Evolutionary conservation across 2,797 vertebrate species (phyloP).

Genomic region (Pampus argenteus): DNA sequence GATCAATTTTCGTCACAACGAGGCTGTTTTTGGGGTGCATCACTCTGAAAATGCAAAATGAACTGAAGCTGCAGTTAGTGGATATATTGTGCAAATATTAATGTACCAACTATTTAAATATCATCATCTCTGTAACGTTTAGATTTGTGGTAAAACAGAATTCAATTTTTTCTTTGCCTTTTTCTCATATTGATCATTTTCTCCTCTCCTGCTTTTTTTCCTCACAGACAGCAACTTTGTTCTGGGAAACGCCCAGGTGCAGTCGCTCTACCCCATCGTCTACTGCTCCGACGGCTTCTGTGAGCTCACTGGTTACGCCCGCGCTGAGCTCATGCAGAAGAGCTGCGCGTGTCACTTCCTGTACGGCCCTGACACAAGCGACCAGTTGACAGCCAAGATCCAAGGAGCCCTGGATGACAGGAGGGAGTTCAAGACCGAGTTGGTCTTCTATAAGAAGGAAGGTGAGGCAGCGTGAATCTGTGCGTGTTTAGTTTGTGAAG

Average conservation of each 20-base stretch:
- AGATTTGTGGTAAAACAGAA: background rate
- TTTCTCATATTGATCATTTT: background rate
- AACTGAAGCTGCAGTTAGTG: background rate
- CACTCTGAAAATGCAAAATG: constrained; percentile 5
- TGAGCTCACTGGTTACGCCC: constrained; percentile 85
- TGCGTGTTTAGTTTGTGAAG: background rate
- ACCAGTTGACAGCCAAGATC: constrained; percentile 80
- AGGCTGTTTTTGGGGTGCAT: constrained; percentile 15
- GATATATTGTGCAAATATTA: background rate
- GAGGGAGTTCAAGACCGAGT: constrained; percentile 85
- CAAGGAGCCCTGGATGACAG: constrained; percentile 84
- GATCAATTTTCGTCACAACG: background rate
- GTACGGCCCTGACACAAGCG: constrained; percentile 84
- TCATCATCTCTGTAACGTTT: background rate
- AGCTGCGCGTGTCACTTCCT: constrained; percentile 87
- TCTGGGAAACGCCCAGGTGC: constrained; percentile 86
- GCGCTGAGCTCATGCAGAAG: constrained; percentile 87
- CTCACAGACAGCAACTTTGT: constrained; percentile 86
- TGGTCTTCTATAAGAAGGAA: constrained; percentile 86
- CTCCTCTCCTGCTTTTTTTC: constrained; percentile 32
- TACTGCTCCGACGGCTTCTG: constrained; percentile 88
- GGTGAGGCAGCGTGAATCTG: constrained; percentile 65
- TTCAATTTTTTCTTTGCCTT: background rate
- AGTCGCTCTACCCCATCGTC: constrained; percentile 86
- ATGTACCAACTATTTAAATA: background rate